Evolutionary conservation across 2,113 vertebrate species (phyloP).

Genomic region (Sprattus sprattus): DNA sequence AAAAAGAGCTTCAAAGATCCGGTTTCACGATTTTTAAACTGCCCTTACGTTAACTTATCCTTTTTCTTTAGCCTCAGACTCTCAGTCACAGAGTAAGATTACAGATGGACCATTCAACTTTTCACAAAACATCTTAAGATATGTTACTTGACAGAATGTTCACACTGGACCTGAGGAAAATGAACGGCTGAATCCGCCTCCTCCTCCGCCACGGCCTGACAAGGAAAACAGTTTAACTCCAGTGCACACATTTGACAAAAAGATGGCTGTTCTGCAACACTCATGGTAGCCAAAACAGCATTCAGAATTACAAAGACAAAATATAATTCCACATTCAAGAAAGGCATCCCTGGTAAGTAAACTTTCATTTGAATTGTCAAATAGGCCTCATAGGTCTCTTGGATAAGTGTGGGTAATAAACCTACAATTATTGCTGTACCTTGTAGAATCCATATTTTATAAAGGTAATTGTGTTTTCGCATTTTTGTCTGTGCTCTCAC

Average conservation of each 20-base stretch:
- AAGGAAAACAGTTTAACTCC: not conserved
- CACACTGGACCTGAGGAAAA: slow-evolving; percentile 27
- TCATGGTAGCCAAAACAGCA: too few relatives aligned
- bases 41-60: not conserved
- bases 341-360: too few relatives aligned
- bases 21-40: not conserved
- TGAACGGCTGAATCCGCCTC: slow-evolving; percentile 52
- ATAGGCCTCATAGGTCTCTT: too few relatives aligned
- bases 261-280: not conserved
- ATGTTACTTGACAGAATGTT: too few relatives aligned
- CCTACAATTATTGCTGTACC: too few relatives aligned
- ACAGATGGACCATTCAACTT: not conserved
- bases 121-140: too few relatives aligned
- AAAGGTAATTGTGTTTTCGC: not conserved
- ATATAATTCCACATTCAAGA: too few relatives aligned
- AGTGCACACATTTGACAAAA: not conserved
- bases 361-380: too few relatives aligned
- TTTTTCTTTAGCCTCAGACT: not conserved
- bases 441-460: not conserved
- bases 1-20: not conserved
- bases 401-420: not conserved
- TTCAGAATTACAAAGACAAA: too few relatives aligned
- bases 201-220: slow-evolving; percentile 35
- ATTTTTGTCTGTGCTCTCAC: too few relatives aligned
- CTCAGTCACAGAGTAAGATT: too few relatives aligned